phyloP scores from a whole-genome alignment of 1,140 invertebrate genomes.

The Drosophila sulfurigaster region DNA sequence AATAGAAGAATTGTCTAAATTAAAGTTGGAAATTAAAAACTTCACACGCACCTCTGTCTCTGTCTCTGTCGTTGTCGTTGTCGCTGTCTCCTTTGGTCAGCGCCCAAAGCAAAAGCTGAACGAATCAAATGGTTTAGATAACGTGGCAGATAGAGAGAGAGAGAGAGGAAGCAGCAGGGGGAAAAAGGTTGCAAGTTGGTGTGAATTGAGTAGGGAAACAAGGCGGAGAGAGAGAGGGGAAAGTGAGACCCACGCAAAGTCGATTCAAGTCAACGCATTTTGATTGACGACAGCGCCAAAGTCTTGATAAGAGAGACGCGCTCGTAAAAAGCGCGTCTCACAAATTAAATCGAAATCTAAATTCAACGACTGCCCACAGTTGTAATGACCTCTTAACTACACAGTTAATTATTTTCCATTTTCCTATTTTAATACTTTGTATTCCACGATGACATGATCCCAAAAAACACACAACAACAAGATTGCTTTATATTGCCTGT shows the following conservation, averaged over 20 bases:
- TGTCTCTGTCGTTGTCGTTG: constrained; percentile 24
- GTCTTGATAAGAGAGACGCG: constrained; percentile 57
- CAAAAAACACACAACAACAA: neutral
- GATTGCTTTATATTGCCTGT: neutral
- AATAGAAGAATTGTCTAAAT: constrained; percentile 77
- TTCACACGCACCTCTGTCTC: constrained; percentile 68
- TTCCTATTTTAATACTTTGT: neutral
- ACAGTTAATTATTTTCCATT: constrained; percentile 24
- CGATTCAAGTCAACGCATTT: constrained; percentile 50
- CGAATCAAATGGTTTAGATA: constrained; percentile 27
- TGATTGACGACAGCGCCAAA: constrained; percentile 59
- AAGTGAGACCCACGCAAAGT: constrained; percentile 9
- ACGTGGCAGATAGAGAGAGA: neutral
- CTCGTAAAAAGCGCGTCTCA: constrained; percentile 43
- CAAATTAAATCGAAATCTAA: constrained; percentile 18
- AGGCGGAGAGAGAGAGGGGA: neutral
- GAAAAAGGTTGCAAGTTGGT: constrained; percentile 20
- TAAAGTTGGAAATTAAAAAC: constrained; percentile 81
- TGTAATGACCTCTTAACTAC: constrained; percentile 14
- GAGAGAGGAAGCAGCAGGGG: neutral
- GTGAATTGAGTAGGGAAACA: constrained; percentile 9
- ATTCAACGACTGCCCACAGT: constrained; percentile 5
- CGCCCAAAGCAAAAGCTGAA: constrained; percentile 30
- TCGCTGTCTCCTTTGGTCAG: too few species aligned
- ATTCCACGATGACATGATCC: neutral